Evolutionary conservation across 2,797 vertebrate species (phyloP).

Genomic region (Ciconia nigra): DNA sequence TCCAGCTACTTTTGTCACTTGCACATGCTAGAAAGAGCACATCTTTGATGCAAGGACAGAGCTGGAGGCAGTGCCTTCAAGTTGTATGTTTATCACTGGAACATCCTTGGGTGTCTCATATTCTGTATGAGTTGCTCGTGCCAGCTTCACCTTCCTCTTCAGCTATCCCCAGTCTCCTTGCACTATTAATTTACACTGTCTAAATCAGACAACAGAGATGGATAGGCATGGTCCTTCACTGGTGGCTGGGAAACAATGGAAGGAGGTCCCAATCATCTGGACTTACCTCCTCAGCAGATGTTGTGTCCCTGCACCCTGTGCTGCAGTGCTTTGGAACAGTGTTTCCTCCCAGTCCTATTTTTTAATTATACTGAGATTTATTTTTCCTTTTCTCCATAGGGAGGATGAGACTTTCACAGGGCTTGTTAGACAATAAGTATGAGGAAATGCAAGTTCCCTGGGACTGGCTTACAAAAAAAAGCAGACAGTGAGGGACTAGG

Average conservation of each 20-base stretch:
- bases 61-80: background rate
- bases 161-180: background rate
- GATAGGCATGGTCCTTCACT: background rate
- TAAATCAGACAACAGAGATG: background rate
- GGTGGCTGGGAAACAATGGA: background rate
- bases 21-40: background rate
- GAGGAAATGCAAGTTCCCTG: conserved; percentile 9
- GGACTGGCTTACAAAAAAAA: background rate
- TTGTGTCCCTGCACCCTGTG: background rate
- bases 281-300: background rate
- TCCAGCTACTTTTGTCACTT: background rate
- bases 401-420: conserved; percentile 8
- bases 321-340: background rate
- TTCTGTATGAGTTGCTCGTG: background rate
- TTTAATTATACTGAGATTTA: background rate
- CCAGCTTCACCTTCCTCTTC: background rate
- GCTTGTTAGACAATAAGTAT: conserved; percentile 22
- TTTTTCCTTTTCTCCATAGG: background rate
- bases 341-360: background rate
- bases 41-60: background rate
- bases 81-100: background rate
- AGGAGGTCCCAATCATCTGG: background rate
- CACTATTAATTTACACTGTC: background rate
- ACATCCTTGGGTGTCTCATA: background rate
- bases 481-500: background rate